Evolutionary conservation across 1,140 invertebrate genomes (phyloP).

Genomic region (Chironomus striatipennis): DNA sequence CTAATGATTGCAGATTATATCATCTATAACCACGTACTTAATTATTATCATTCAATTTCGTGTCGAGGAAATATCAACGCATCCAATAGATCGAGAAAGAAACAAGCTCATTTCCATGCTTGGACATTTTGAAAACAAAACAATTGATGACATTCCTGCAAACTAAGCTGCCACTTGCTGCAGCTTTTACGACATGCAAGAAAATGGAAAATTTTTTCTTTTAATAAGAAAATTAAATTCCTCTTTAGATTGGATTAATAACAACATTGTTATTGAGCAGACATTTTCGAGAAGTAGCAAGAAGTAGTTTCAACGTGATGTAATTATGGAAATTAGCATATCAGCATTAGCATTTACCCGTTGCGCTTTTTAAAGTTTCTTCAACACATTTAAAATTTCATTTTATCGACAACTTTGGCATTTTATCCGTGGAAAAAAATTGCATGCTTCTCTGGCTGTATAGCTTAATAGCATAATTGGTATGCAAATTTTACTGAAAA

Average conservation of each 20-base stretch:
- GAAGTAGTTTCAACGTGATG: too few species aligned
- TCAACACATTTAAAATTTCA: too few species aligned
- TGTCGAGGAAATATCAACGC: background rate
- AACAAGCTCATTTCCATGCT: background rate
- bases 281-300: too few species aligned
- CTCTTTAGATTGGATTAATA: background rate
- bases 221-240: background rate
- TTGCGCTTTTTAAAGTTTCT: too few species aligned
- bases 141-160: background rate
- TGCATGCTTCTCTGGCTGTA: too few species aligned
- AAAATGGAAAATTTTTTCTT: background rate
- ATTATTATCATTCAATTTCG: slow-evolving; percentile 2
- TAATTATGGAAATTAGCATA: too few species aligned
- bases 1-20: background rate
- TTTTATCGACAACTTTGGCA: too few species aligned
- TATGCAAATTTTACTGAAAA: too few species aligned
- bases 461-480: too few species aligned
- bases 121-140: background rate
- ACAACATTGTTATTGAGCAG: too few species aligned
- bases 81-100: background rate
- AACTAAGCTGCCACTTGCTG: background rate
- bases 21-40: background rate
- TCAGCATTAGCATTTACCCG: too few species aligned
- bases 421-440: too few species aligned
- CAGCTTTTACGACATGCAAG: background rate